Base-by-base conservation (phyloP, 2,888 invertebrate species). In the Dugesia japonica region DNA sequence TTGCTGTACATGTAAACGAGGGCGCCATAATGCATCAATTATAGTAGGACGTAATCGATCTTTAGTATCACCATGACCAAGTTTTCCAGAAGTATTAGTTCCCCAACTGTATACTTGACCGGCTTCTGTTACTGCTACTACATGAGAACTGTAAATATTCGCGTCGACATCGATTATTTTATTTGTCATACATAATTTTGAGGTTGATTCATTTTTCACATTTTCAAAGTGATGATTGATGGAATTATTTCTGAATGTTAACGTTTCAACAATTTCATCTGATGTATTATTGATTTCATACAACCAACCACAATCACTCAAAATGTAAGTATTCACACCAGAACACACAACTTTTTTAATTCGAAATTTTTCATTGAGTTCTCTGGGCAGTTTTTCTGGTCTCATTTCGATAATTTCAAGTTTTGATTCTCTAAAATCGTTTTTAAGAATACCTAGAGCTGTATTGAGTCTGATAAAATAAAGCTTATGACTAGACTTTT, bases 31-130 rank as follows among this genome's bases (percentile, higher is more conserved):
- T 38, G 17, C 13, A 38, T 38, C 38, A 17, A 38, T 38, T 38
- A 38, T 17, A 38, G 38, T 38, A 13, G 38, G 38, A 13, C 38
- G 9, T 38, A 9, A 13, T 38, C 17, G 9, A 38, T 38, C 38
- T 17, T 38, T 38, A 9, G 73, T 73, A 26, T 73, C 28, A 9
- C 73, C 73, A 73, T 73, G 73, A 15, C 73, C 73, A n/a, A 73
- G n/a, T 27, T 73, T 73, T 4, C 73, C 73, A 28, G 26, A 73
- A 1, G 26, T 31, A n/a, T 31, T 31, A 9, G 73, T 31, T 17
- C 73, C 73, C 73, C 73, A 73, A 26, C 73, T 73, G n/a, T 28
- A 73, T 20, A 73, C 73, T 28, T 17, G 26, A 7, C 73, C 73
- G n/a, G 73, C 73, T 27, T 73, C 73, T 7, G 73, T 28, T 20